Base-by-base conservation (phyloP, 1,140 invertebrate genomes). In the Drosophila nebulosa region DNA sequence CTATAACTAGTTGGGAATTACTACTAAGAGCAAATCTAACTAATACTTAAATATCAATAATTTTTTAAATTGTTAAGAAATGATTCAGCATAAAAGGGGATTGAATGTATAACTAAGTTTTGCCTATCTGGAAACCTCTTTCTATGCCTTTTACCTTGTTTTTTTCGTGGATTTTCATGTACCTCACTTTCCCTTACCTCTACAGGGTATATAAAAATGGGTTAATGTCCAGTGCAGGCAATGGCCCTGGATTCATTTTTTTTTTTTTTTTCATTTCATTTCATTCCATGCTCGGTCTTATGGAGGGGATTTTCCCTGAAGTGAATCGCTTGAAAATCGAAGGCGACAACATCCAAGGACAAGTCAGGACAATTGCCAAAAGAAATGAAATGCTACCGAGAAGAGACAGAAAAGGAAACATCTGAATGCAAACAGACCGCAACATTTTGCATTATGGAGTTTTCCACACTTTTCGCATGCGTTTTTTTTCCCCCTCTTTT, bases 371-470 rank as follows among this genome's bases (percentile, higher is more conserved):
- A 52, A 64, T 42, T 85, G 81, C 81, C 81, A 86, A 85, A 71
- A 74, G 39, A 50, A 61, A 58, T 22, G 36, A 32, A 63, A 67
- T 46, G 39, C 30, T 32, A 32, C 10, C 3, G 30, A 32, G 16
- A 21, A 21, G 39, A 18, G 39, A 16, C n/a, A 36, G n/a, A 36
- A 36, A 12, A 36, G 39, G 39, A 46, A 21, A 16, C 16, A 50
- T 58, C 78, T 64, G 63, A 63, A 63, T 88, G 81, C 64, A 86
- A 86, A 88, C 70, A 86, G 81, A 86, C 81, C 81, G 83, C 83
- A 86, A 86, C 83, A 72, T 78, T 88, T 86, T 83, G 67, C 83
- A 81, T 88, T 85, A 80, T 70, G 64, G 53, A n/a, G 65, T 39
- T 72, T 59, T 64, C 27, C 14, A 4, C 27, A 27, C 27, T 26